Conservation (phyloP, 2,113 vertebrate species). For the Rhynchomys soricoides region DNA sequence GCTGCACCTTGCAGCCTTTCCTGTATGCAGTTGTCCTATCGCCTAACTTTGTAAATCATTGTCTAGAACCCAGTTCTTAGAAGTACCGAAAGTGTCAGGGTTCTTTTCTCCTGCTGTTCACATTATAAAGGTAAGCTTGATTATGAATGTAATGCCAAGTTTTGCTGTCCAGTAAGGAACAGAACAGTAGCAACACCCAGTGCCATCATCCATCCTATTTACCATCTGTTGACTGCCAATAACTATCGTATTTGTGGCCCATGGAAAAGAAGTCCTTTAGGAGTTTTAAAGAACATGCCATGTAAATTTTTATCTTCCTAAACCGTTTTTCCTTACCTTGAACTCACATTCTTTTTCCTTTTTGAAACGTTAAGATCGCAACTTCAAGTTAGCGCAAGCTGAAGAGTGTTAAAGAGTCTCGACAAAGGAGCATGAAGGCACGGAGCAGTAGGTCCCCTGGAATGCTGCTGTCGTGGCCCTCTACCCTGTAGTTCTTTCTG, state of each 20-base stretch:
- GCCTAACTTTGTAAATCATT: neutral
- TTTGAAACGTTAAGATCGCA: neutral
- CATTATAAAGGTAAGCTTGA: neutral
- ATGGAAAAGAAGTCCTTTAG: neutral
- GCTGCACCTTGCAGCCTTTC: too few relatives aligned
- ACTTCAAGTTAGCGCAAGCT: neutral
- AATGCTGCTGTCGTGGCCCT: neutral
- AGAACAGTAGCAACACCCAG: neutral
- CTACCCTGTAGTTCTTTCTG: neutral
- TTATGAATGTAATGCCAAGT: neutral
- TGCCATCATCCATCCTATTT: neutral
- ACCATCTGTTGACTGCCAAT: neutral
- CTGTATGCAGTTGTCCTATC: neutral
- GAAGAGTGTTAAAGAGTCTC: neutral
- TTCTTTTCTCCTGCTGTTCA: neutral
- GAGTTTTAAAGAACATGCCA: neutral
- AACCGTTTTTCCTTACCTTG: neutral
- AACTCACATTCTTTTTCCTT: neutral
- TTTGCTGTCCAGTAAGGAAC: neutral
- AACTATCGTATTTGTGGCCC: neutral
- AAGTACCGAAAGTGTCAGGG: neutral
- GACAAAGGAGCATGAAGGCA: neutral
- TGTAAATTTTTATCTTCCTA: conserved; percentile 22
- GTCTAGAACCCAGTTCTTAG: neutral
- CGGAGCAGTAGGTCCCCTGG: neutral